These are phyloP conservation scores for Antheraea yamamai DNA, from an alignment of 2,888 invertebrate species.

Conservation along the genomic window DNA sequence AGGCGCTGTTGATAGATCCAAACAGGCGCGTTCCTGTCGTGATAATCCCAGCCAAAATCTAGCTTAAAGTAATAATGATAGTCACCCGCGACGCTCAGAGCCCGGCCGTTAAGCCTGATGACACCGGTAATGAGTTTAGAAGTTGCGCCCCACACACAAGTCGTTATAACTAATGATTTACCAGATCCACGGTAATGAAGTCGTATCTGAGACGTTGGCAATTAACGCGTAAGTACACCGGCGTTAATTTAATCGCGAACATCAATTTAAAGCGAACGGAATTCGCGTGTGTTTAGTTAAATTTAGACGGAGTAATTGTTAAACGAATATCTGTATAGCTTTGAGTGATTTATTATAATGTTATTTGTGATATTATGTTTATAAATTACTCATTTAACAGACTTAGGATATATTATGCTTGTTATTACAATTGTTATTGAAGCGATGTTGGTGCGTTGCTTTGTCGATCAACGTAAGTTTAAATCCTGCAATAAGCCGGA, in stretches of 20 bases:
- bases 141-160: constrained; percentile 17
- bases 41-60: constrained; percentile 13
- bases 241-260: constrained; percentile 48
- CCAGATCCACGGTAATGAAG: constrained; percentile 42
- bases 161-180: constrained; percentile 43
- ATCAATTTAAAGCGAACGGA: constrained; percentile 37
- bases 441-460: too few relatives aligned
- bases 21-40: neutral
- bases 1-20: neutral
- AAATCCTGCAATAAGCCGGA: too few relatives aligned
- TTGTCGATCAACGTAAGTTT: too few relatives aligned
- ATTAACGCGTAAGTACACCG: constrained; percentile 48
- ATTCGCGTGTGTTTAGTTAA: constrained; percentile 32
- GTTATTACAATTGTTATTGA: too few relatives aligned
- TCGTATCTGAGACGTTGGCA: constrained; percentile 34
- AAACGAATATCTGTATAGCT: neutral
- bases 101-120: constrained; percentile 19
- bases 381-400: too few relatives aligned
- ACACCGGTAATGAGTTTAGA: constrained; percentile 29
- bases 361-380: too few relatives aligned
- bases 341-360: neutral
- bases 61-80: constrained; percentile 14
- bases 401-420: too few relatives aligned
- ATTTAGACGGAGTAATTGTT: constrained; percentile 26
- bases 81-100: constrained; percentile 1